Conservation (phyloP, 37 sponge, comb jelly and placozoan species). For the Diacarnus erythraeanus region DNA sequence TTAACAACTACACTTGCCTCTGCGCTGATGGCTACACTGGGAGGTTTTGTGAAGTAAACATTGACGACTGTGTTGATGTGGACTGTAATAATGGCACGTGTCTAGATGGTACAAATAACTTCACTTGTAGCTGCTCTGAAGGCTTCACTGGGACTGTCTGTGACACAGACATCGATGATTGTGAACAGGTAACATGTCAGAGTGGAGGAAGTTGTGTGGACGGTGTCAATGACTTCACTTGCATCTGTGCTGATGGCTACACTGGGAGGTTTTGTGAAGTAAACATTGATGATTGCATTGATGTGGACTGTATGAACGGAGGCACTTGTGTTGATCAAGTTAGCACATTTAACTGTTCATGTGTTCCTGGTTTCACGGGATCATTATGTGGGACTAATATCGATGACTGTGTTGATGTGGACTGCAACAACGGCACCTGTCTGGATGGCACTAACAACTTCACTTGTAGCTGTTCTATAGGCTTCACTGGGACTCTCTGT, state of each 20-base stretch:
- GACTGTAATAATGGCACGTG: slow-evolving; percentile 47
- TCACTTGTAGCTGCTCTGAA: slow-evolving; percentile 38
- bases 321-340: slow-evolving; percentile 43
- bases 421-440: slow-evolving; percentile 37
- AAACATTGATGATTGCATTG: slow-evolving; percentile 63
- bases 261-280: slow-evolving; percentile 45
- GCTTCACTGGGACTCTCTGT: slow-evolving; percentile 55
- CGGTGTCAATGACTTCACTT: slow-evolving; percentile 40
- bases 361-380: slow-evolving; percentile 50
- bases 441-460: slow-evolving; percentile 20
- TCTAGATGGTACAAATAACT: slow-evolving; percentile 28
- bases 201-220: slow-evolving; percentile 50
- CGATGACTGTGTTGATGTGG: slow-evolving; percentile 35
- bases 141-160: slow-evolving; percentile 51
- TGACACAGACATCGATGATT: slow-evolving; percentile 31
- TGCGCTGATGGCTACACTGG: slow-evolving; percentile 66
- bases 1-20: slow-evolving; percentile 30
- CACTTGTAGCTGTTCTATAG: slow-evolving; percentile 51
- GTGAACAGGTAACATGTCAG: slow-evolving; percentile 24
- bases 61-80: slow-evolving; percentile 52
- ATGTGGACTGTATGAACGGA: slow-evolving; percentile 22
- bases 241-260: slow-evolving; percentile 49
- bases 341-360: slow-evolving; percentile 18
- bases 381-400: slow-evolving; percentile 14
- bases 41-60: slow-evolving; percentile 33